Percentiles rank a stretch among this genome's conserved stretches.
Conservation (phyloP, 1,140 invertebrate genomes). For the Vanessa atalanta region DNA sequence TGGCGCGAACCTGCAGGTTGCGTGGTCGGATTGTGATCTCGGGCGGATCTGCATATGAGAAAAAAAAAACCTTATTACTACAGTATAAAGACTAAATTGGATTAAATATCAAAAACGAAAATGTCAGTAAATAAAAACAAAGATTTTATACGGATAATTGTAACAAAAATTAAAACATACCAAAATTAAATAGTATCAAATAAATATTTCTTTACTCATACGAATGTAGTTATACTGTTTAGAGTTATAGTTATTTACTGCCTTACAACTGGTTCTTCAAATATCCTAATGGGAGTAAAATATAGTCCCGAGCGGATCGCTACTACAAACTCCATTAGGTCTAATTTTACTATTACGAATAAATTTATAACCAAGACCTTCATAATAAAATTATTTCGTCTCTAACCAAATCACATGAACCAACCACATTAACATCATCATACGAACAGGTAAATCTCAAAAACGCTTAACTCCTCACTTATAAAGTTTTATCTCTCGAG, state of each 20-base stretch:
- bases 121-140: not conserved
- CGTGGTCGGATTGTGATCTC: conserved; percentile 92
- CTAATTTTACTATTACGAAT: conserved; percentile 62
- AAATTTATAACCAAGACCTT: conserved; percentile 52
- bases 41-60: conserved; percentile 89
- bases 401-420: conserved; percentile 25
- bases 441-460: conserved; percentile 6
- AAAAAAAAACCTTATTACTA: conserved; percentile 67
- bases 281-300: conserved; percentile 27
- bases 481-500: conserved; percentile 41
- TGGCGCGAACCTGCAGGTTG: conserved; percentile 93
- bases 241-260: too few species aligned
- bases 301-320: conserved; percentile 33
- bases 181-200: conserved; percentile 1
- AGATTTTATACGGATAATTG: not conserved
- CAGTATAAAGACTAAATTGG: conserved; percentile 19
- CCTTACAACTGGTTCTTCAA: not conserved
- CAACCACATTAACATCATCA: not conserved
- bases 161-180: not conserved
- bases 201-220: conserved; percentile 15
- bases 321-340: conserved; percentile 40
- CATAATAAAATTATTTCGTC: conserved; percentile 40
- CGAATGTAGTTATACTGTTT: not conserved
- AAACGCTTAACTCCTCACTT: conserved; percentile 43
- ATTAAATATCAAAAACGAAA: conserved; percentile 1